Conservation (phyloP, 2,888 invertebrate genomes). For the Catocala fraxini region DNA sequence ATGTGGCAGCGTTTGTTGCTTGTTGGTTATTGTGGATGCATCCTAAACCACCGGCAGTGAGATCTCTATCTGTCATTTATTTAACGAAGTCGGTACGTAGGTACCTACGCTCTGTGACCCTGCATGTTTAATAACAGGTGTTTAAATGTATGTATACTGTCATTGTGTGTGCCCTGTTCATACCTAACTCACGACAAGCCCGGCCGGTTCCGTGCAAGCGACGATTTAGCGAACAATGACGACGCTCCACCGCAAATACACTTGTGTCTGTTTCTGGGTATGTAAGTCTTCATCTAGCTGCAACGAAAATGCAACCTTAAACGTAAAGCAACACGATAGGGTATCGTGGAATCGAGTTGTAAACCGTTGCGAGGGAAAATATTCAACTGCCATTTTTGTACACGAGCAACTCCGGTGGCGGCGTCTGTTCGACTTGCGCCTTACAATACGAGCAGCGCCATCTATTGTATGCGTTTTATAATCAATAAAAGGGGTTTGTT, state of each 20-base stretch:
- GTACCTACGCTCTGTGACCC: conserved; percentile 79
- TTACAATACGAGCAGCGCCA: conserved; percentile 83
- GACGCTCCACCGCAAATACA: conserved; percentile 84
- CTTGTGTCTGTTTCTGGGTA: conserved; percentile 76
- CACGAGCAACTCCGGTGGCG: conserved; percentile 85
- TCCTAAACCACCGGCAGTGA: conserved; percentile 73
- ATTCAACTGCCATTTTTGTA: conserved; percentile 87
- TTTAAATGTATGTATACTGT: conserved; percentile 84
- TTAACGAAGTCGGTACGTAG: conserved; percentile 77
- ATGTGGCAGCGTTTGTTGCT: conserved; percentile 58
- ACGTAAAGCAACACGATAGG: conserved; percentile 46
- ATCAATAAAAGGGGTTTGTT: conserved; percentile 76
- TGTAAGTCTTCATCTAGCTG: conserved; percentile 69
- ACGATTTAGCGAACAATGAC: conserved; percentile 88
- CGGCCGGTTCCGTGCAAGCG: conserved; percentile 85
- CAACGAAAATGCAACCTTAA: conserved; percentile 58
- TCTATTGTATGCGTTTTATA: conserved; percentile 83
- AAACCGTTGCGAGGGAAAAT: conserved; percentile 78
- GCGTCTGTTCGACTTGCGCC: conserved; percentile 81
- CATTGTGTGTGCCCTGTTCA: conserved; percentile 78
- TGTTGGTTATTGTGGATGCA: conserved; percentile 74
- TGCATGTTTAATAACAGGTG: conserved; percentile 86
- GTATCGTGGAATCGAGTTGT: conserved; percentile 46
- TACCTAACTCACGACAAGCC: conserved; percentile 85
- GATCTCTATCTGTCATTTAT: conserved; percentile 84